Percentiles rank a stretch among this genome's conserved stretches.
phyloP scores from a whole-genome alignment of 37 sponge, comb jelly and placozoan genomes.

The Diacarnus erythraeanus region DNA sequence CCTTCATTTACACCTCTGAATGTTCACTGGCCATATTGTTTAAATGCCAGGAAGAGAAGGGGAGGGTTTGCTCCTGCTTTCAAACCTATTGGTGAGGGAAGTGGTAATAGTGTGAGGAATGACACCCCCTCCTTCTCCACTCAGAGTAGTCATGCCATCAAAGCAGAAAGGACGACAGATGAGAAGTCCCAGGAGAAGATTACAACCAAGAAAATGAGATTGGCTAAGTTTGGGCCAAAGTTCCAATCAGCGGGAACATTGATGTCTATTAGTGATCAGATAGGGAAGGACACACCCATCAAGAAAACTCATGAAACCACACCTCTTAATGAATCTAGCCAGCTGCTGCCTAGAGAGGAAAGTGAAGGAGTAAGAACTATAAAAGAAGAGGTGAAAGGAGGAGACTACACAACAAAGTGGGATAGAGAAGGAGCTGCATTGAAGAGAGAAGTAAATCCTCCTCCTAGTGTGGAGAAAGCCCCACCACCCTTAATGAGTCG shows the following conservation, averaged over 20 bases:
- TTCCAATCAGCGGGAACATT: conserved; percentile 65
- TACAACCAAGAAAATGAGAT: conserved; percentile 34
- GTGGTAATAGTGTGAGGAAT: background rate
- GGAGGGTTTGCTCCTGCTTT: conserved; percentile 39
- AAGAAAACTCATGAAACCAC: background rate
- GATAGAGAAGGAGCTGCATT: background rate
- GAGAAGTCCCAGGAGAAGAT: conserved; percentile 19
- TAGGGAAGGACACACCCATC: background rate
- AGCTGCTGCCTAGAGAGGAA: too few relatives aligned
- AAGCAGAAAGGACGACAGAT: background rate
- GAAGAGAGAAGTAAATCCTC: background rate
- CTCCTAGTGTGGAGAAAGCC: background rate
- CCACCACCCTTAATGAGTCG: conserved; percentile 42
- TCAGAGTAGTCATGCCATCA: background rate
- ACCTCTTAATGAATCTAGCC: background rate
- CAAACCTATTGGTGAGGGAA: conserved; percentile 38
- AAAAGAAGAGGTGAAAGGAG: background rate
- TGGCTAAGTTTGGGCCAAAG: conserved; percentile 56
- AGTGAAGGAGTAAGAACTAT: background rate
- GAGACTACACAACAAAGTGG: background rate
- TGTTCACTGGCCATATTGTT: background rate
- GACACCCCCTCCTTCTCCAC: background rate
- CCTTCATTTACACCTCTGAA: background rate
- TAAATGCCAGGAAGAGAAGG: background rate
- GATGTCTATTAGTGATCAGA: conserved; percentile 24